phyloP scores from a whole-genome alignment of 2,888 invertebrate genomes.

The Pycnomerus fuliginosus region DNA sequence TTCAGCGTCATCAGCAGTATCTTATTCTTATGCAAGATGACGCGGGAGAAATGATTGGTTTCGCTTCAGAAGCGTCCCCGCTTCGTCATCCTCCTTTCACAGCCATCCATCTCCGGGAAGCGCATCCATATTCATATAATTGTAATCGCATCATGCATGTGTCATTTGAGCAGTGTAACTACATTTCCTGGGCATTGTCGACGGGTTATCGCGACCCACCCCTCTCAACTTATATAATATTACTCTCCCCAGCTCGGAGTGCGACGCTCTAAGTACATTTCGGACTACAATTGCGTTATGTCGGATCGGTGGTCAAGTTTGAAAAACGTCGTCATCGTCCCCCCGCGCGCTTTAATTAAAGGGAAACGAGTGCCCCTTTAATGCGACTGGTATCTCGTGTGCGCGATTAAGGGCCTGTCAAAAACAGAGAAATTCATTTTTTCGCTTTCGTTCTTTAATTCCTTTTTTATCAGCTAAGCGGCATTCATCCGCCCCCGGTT shows the following conservation, averaged over 20 bases:
- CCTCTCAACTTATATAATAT: constrained; percentile 26
- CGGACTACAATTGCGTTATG: constrained; percentile 12
- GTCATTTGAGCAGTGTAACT: constrained; percentile 52
- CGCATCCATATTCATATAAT: constrained; percentile 51
- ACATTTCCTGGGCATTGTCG: constrained; percentile 52
- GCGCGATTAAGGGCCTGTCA: constrained; percentile 56
- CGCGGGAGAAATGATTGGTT: no score
- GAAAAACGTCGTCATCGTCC: constrained; percentile 17
- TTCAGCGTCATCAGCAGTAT: no score
- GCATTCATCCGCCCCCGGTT: constrained; percentile 49
- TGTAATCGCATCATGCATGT: constrained; percentile 53
- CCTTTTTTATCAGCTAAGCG: constrained; percentile 55
- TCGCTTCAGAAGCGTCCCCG: no score
- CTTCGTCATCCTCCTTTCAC: not conserved
- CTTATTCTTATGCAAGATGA: no score
- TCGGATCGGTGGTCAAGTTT: constrained; percentile 12
- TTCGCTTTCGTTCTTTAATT: constrained; percentile 55
- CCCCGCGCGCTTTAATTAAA: constrained; percentile 47
- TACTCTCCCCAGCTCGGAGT: not conserved
- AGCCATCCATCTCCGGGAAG: constrained; percentile 27
- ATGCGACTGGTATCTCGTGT: constrained; percentile 49
- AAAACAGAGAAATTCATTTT: constrained; percentile 57
- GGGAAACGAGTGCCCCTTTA: constrained; percentile 52
- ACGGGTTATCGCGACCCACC: constrained; percentile 45
- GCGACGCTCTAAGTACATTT: not conserved